Percentiles rank a stretch among this genome's conserved stretches.
Evolutionary conservation across 2,888 invertebrate species (phyloP).

Genomic region (Boloria euphrosyne): DNA sequence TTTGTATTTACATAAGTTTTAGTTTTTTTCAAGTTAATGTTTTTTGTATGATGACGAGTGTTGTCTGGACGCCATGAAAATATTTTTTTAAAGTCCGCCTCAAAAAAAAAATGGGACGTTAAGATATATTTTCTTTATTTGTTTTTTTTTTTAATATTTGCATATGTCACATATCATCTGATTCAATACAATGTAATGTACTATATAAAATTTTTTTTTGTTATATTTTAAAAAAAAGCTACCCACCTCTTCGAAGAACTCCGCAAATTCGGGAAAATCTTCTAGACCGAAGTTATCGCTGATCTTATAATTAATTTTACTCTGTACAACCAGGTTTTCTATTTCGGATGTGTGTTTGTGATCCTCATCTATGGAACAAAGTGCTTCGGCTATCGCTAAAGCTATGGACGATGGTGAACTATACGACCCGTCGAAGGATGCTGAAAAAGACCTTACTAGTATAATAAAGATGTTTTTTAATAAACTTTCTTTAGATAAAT

Average conservation of each 20-base stretch:
- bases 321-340: slow-evolving; percentile 82
- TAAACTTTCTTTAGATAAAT: no score
- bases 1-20: no score
- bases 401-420: slow-evolving; percentile 81
- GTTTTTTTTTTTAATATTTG: not conserved
- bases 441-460: slow-evolving; percentile 63
- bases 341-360: slow-evolving; percentile 90
- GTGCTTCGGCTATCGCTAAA: slow-evolving; percentile 88
- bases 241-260: slow-evolving; percentile 66
- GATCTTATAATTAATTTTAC: slow-evolving; percentile 67
- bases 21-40: no score
- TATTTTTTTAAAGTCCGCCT: no score
- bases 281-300: slow-evolving; percentile 64
- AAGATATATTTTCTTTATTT: not conserved
- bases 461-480: not conserved
- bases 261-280: slow-evolving; percentile 76
- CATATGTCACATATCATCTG: not conserved
- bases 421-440: slow-evolving; percentile 70
- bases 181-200: no score
- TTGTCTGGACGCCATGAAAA: no score
- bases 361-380: slow-evolving; percentile 90
- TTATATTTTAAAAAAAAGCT: not conserved
- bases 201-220: no score
- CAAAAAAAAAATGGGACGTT: no score
- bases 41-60: no score